A percentile compares a stretch with the other conserved stretches of the same genome.
phyloP scores from a whole-genome alignment of 2,113 vertebrate genomes.

The Taurulus bubalis region DNA sequence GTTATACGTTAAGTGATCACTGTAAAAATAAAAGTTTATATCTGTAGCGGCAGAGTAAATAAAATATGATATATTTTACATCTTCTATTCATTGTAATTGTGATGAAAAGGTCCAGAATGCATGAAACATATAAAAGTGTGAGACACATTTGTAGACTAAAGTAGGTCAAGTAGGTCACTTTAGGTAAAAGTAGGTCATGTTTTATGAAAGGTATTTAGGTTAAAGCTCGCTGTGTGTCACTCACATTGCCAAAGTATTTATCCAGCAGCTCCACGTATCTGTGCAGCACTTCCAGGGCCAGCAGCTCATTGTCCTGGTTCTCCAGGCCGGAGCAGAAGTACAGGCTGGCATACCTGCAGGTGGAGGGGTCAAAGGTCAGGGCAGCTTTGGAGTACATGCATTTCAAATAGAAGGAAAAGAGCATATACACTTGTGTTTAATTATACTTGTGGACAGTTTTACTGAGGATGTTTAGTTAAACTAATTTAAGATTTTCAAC shows the following conservation, averaged over 20 bases:
- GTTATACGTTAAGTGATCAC: too few relatives aligned
- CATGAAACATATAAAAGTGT: background rate
- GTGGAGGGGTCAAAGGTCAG: background rate
- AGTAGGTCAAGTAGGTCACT: too few relatives aligned
- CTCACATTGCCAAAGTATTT: slow-evolving; percentile 97
- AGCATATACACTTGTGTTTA: too few relatives aligned
- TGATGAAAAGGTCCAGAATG: background rate
- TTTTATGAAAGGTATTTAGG: too few relatives aligned
- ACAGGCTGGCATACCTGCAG: slow-evolving; percentile 93
- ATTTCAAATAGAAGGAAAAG: too few relatives aligned
- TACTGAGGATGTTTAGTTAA: too few relatives aligned
- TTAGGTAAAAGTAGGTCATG: too few relatives aligned
- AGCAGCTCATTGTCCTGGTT: slow-evolving; percentile 93
- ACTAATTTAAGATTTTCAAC: too few relatives aligned
- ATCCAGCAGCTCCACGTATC: slow-evolving; percentile 94
- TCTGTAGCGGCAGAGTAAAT: background rate
- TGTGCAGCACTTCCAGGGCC: slow-evolving; percentile 91
- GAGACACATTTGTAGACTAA: background rate
- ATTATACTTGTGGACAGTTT: too few relatives aligned
- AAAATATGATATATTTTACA: background rate
- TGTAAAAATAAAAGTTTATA: too few relatives aligned
- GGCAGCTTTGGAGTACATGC: too few relatives aligned
- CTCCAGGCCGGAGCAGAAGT: slow-evolving; percentile 92
- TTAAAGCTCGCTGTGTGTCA: background rate
- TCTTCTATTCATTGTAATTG: background rate